These are phyloP conservation scores for Psilanteris sp. DNA, from an alignment of 1,140 invertebrate species.

Conservation along the genomic window DNA sequence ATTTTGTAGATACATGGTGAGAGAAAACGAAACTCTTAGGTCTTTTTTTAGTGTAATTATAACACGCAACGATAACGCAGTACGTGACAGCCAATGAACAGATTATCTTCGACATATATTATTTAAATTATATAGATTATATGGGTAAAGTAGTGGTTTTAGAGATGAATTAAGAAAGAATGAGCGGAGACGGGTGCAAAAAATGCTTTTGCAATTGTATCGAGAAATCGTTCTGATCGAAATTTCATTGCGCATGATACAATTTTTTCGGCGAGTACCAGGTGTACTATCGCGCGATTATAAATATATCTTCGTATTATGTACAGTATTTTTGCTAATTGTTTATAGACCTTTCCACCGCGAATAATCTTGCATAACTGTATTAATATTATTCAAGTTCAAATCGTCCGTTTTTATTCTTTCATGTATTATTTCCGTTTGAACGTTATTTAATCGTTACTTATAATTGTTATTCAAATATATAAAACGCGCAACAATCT, in stretches of 20 bases:
- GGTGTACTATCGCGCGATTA: neutral
- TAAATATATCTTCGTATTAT: slow-evolving; percentile 34
- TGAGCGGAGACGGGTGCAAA: slow-evolving; percentile 43
- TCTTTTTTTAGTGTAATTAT: slow-evolving; percentile 58
- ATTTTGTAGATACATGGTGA: slow-evolving; percentile 56
- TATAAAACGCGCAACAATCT: slow-evolving; percentile 23
- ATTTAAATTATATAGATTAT: slow-evolving; percentile 78
- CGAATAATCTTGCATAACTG: no score
- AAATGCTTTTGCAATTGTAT: slow-evolving; percentile 11
- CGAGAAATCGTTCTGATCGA: slow-evolving; percentile 21
- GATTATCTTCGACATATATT: slow-evolving; percentile 72
- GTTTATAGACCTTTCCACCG: slow-evolving; percentile 32
- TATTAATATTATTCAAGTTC: slow-evolving; percentile 5
- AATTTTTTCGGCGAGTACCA: neutral
- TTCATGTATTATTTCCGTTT: no score
- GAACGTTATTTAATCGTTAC: slow-evolving; percentile 26
- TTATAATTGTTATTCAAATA: slow-evolving; percentile 3
- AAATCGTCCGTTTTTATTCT: slow-evolving; percentile 1
- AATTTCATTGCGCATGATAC: slow-evolving; percentile 31
- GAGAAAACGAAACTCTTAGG: slow-evolving; percentile 50
- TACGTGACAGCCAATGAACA: slow-evolving; percentile 54
- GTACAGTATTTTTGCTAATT: slow-evolving; percentile 53
- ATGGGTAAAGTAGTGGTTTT: slow-evolving; percentile 75
- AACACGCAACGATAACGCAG: slow-evolving; percentile 51
- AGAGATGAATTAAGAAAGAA: slow-evolving; percentile 66